Conservation (phyloP, 2,797 vertebrate species). For the Pipistrellus nathusii region DNA sequence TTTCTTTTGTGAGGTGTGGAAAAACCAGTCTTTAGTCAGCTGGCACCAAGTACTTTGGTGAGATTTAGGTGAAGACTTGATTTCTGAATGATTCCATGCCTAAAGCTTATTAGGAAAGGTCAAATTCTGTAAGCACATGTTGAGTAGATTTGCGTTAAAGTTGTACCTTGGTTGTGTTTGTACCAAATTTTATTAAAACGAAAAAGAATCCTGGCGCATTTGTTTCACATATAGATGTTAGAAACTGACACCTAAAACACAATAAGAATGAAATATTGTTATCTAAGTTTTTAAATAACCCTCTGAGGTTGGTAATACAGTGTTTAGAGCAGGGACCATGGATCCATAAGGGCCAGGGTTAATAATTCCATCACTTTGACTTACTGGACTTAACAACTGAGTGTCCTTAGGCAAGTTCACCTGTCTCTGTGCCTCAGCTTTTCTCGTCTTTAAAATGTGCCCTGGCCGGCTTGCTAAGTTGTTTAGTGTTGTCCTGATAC, state of each 20-base stretch:
- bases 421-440: background rate
- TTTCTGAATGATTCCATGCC: background rate
- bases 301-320: background rate
- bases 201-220: background rate
- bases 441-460: background rate
- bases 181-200: background rate
- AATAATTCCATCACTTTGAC: background rate
- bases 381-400: background rate
- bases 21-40: background rate
- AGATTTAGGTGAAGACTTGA: background rate
- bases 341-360: background rate
- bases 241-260: background rate
- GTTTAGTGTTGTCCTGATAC: background rate
- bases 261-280: background rate
- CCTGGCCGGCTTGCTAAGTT: background rate
- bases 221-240: background rate
- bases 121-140: background rate
- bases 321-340: background rate
- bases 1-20: background rate
- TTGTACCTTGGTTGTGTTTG: background rate
- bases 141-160: background rate
- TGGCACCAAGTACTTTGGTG: background rate
- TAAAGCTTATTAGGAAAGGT: background rate
- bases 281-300: background rate
- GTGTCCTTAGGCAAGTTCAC: background rate